A percentile compares a stretch with the other conserved stretches of the same genome.
Evolutionary conservation across 2,888 invertebrate genomes (phyloP).

Genomic region (Crematogaster levior): DNA sequence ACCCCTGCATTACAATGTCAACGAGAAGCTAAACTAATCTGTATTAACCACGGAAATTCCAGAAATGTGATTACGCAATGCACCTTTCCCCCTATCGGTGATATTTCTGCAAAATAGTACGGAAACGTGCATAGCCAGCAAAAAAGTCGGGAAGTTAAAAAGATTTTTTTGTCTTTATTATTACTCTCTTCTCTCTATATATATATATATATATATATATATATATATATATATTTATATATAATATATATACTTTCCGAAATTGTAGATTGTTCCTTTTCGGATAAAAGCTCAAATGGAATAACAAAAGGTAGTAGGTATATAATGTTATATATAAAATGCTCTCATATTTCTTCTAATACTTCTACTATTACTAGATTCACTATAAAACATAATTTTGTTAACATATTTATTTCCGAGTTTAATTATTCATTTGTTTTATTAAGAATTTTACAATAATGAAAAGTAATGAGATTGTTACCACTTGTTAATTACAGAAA

Average conservation of each 20-base stretch:
- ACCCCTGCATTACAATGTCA: slow-evolving; percentile 39
- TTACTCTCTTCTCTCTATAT: no score
- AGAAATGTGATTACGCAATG: slow-evolving; percentile 46
- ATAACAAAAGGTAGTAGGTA: background rate
- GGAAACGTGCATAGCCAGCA: background rate
- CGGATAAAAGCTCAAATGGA: background rate
- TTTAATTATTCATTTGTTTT: slow-evolving; percentile 18
- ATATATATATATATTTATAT: no score
- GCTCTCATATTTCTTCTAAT: background rate
- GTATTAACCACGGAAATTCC: slow-evolving; percentile 70
- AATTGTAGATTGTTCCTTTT: background rate
- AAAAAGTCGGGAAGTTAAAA: background rate
- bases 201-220: no score
- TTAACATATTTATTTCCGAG: background rate
- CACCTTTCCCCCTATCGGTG: background rate
- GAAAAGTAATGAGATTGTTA: slow-evolving; percentile 20
- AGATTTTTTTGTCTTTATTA: background rate
- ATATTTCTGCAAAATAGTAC: slow-evolving; percentile 18
- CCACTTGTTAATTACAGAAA: slow-evolving; percentile 25
- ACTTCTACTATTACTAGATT: background rate
- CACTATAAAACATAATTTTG: background rate
- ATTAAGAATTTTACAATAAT: slow-evolving; percentile 14
- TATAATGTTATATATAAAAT: background rate
- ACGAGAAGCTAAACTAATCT: slow-evolving; percentile 55
- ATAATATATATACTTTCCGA: background rate